Percentiles rank a stretch among this genome's conserved stretches.
Conservation (phyloP, 2,113 vertebrate genomes). For the Cephalopterus ornatus region DNA sequence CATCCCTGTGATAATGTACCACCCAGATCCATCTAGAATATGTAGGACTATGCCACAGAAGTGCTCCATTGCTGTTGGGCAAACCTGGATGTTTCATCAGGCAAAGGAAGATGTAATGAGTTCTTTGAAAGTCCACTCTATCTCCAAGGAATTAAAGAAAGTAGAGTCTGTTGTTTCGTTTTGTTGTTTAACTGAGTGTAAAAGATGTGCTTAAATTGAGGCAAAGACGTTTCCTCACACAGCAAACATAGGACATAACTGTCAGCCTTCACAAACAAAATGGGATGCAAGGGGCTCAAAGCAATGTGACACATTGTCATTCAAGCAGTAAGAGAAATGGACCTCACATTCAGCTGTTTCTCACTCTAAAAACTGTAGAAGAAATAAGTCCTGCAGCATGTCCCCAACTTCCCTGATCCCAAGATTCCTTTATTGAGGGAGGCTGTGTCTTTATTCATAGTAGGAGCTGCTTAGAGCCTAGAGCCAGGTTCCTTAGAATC, state of each 20-base stretch:
- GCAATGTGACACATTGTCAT: accelerated
- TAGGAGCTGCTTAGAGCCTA: background rate
- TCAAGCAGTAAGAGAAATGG: background rate
- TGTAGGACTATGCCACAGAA: background rate
- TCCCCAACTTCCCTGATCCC: background rate
- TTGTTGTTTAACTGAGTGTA: background rate
- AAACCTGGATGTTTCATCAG: background rate
- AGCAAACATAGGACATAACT: background rate
- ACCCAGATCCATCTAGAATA: background rate
- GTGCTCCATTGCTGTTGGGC: background rate
- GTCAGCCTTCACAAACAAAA: background rate
- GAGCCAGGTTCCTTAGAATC: background rate
- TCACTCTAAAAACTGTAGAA: background rate
- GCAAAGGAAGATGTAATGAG: background rate
- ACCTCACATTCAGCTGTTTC: background rate
- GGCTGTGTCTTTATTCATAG: background rate
- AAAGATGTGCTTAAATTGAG: background rate
- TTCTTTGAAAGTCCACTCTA: background rate
- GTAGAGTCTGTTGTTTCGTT: background rate
- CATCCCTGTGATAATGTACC: background rate
- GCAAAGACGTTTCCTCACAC: background rate
- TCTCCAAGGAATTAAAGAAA: background rate
- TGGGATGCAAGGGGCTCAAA: background rate
- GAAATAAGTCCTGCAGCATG: background rate
- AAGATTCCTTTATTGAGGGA: background rate